Conservation (phyloP, 2,888 invertebrate species). For the Sesamia inferens region DNA sequence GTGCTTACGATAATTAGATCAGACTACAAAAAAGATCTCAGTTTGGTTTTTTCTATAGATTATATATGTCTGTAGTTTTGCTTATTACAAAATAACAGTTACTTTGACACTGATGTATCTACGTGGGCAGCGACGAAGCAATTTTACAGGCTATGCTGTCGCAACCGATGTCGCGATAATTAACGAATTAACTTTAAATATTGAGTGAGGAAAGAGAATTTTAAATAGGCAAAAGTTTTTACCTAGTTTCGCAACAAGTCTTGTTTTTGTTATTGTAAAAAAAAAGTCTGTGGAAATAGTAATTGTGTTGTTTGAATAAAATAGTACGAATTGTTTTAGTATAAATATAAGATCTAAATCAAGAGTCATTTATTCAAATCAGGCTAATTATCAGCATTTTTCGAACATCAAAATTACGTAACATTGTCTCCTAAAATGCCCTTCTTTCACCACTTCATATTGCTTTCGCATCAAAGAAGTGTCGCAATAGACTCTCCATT, state of each 20-base stretch:
- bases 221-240: slow-evolving; percentile 32
- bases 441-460: not conserved
- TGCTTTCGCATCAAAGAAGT: not conserved
- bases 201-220: slow-evolving; percentile 25
- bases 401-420: not conserved
- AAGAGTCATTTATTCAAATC: not conserved
- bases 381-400: not conserved
- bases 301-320: not conserved
- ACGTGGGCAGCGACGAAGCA: slow-evolving; percentile 20
- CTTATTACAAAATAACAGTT: slow-evolving; percentile 31
- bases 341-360: not conserved
- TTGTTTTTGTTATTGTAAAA: slow-evolving; percentile 12
- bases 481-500: not conserved
- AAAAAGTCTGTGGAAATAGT: not conserved
- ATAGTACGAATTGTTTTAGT: not conserved
- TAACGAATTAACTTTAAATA: slow-evolving; percentile 47
- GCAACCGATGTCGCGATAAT: slow-evolving; percentile 52
- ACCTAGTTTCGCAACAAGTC: slow-evolving; percentile 10
- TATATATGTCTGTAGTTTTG: slow-evolving; percentile 7
- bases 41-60: not conserved
- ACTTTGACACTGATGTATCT: slow-evolving; percentile 8
- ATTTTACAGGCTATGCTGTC: slow-evolving; percentile 39
- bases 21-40: not conserved
- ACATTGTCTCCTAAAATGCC: not conserved
- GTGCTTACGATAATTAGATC: not conserved